Evolutionary conservation across 1,140 invertebrate species (phyloP), one percentile per base, ranked within the genome.

Genomic region (Drosophila lini): DNA sequence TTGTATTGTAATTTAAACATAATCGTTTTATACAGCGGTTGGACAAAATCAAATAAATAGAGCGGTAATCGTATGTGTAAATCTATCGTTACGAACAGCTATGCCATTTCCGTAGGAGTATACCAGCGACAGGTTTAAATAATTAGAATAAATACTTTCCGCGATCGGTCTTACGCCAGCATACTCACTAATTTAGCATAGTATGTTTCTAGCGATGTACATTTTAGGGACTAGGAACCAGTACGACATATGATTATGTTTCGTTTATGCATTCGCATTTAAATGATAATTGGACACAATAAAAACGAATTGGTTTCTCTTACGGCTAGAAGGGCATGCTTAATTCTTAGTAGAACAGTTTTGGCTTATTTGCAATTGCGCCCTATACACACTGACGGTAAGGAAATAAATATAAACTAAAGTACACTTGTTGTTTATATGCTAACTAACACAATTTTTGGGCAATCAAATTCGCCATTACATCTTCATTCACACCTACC

Each of bases 141-240:
- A 85, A 75, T 86, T 73, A 82, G 65, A 86, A 86, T 88, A 86
- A 86, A 86, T 86, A 89, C 80, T 86, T 86, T 80, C 81, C 36
- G 62, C 55, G 58, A 75, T 86, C 78, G 53, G 48, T 56, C 47
- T 36, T 22, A 5, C 50, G 22, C 36, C 36, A 53, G 68, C 40
- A 55, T 64, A 67, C 58, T 78, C 73, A 74, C 79, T 85, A 86
- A 69, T 69, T 80, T 86, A 63, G 58, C 61, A 67, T 79, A 78
- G 78, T 56, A 79, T 68, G 67, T 50, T 52, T 34, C 52, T 79
- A 78, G 61, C 61, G 74, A 79, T 68, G 73, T 82, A 89, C 80
- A 78, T 47, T 78, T 78, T 69, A 64, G 80, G 81, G 83, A 88
- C 83, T 88, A 88, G 83, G 83, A 88, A 88, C 84, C 80, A 80